Percentiles rank a stretch among this genome's conserved stretches.
These are phyloP conservation scores for Nerophis ophidion DNA, from an alignment of 2,113 vertebrate species.

Conservation along the genomic window DNA sequence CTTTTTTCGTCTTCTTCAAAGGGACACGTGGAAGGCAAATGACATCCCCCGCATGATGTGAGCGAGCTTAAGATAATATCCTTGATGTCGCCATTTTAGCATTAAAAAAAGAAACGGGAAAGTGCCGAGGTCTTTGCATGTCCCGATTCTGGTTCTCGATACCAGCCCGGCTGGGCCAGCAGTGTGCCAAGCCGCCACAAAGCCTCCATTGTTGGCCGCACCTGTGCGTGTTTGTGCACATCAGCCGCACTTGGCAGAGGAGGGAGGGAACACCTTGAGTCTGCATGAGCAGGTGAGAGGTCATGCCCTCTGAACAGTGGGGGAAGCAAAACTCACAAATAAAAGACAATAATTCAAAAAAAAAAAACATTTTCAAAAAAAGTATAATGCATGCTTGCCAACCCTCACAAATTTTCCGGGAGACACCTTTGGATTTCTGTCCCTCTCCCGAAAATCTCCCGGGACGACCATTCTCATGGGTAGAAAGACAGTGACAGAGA, in stretches of 20 bases:
- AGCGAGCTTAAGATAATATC: conserved; percentile 20
- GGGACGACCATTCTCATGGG: too few species aligned
- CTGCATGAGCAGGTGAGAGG: conserved; percentile 63
- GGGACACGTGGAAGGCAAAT: not conserved
- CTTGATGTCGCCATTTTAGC: conserved; percentile 28
- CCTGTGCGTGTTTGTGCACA: conserved; percentile 59
- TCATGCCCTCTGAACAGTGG: conserved; percentile 12
- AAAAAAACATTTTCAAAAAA: not conserved
- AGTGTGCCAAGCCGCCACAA: conserved; percentile 42
- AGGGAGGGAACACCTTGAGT: conserved; percentile 55
- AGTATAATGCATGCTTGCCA: too few species aligned
- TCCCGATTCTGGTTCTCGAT: conserved; percentile 47
- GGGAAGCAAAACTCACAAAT: not conserved
- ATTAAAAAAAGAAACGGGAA: conserved; percentile 12
- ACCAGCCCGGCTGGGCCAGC: conserved; percentile 34
- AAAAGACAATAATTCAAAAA: not conserved
- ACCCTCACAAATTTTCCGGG: too few species aligned
- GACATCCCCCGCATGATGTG: conserved; percentile 5
- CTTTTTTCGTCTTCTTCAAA: conserved; percentile 7
- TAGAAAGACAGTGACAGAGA: too few species aligned
- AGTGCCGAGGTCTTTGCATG: conserved; percentile 17
- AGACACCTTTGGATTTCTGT: too few species aligned
- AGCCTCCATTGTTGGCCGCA: conserved; percentile 55
- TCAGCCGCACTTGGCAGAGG: conserved; percentile 52
- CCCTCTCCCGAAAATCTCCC: too few species aligned